Conservation (phyloP, 2,113 vertebrate species). For the Pongo abelii region DNA sequence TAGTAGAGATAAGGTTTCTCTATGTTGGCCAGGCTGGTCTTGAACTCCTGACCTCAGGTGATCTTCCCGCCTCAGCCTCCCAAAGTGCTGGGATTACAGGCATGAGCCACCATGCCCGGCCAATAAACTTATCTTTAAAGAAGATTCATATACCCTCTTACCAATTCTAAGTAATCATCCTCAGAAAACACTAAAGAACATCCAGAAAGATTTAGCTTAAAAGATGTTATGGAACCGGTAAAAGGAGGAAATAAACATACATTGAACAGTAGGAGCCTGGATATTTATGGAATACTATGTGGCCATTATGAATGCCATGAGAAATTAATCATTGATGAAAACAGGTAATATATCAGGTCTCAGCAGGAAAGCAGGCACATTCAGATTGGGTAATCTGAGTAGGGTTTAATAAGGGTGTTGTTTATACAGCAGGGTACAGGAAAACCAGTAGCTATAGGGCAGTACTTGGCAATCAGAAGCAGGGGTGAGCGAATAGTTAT, state of each 20-base stretch:
- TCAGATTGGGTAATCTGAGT: not conserved
- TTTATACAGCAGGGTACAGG: not conserved
- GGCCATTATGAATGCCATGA: not conserved
- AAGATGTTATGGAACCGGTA: not conserved
- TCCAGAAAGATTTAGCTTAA: not conserved
- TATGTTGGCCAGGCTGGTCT: not conserved
- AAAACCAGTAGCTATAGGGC: not conserved
- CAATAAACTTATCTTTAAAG: not conserved
- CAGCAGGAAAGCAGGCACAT: not conserved
- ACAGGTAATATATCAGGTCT: constrained; percentile 16
- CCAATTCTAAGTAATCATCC: not conserved
- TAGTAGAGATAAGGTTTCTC: not conserved
- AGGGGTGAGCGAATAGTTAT: not conserved
- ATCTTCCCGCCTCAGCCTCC: not conserved
- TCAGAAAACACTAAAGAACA: not conserved
- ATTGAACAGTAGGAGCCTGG: not conserved
- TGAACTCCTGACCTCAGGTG: not conserved
- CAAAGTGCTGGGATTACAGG: not conserved
- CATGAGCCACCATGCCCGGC: not conserved
- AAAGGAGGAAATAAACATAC: constrained; percentile 4
- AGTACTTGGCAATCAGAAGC: not conserved
- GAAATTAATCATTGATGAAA: constrained; percentile 42
- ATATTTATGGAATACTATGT: not conserved
- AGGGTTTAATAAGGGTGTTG: constrained; percentile 22
- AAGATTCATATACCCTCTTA: not conserved